Evolutionary conservation across 2,113 vertebrate species (phyloP), one percentile per base, ranked within the genome.

Genomic region (Odocoileus virginianus): DNA sequence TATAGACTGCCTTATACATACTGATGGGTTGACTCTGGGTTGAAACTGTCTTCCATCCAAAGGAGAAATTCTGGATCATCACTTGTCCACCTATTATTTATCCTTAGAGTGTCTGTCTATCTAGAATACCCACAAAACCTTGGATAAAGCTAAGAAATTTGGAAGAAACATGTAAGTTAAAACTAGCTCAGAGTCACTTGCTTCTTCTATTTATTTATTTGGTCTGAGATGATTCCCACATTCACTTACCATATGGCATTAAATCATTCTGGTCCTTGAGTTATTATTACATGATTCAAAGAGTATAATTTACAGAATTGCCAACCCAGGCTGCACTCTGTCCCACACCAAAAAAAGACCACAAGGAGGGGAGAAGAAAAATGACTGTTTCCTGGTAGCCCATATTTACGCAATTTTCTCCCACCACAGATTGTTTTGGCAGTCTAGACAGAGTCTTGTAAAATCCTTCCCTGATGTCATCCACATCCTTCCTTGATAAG

Each of bases 221-320:
- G 96, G 96, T 92, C 83, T 95, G 87, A 97, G 67, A 94, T 95
- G 92, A 97, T 3, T 30, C 84, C 50, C 78, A 98, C 95, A 88
- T 76, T 96, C 40, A 67, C 97, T 98, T 97, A 97, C 85, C 92
- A 95, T 64, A 97, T 96, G 82, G 84, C 95, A 98, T 97, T 98
- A 98, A 64, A 91, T 99, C 97, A 97, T 94, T 98, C 92, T 92
- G 83, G 50, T 95, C 87, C 85, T 98, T 91, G 96, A 96, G 89
- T 98, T 97, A 96, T 98, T 97, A 97, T 97, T 98, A 98, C 93
- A 87, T 97, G 92, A 92, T 98, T 98, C 96, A 96, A 98, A 97
- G 57, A 98, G 67, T 95, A 76, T 89, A 98, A 98, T 82, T 98
- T 98, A 93, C 64, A 64, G 93, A 98, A 98, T 97, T 98, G 89